Conservation (phyloP, 2,888 invertebrate species). For the Proisotoma minuta region DNA sequence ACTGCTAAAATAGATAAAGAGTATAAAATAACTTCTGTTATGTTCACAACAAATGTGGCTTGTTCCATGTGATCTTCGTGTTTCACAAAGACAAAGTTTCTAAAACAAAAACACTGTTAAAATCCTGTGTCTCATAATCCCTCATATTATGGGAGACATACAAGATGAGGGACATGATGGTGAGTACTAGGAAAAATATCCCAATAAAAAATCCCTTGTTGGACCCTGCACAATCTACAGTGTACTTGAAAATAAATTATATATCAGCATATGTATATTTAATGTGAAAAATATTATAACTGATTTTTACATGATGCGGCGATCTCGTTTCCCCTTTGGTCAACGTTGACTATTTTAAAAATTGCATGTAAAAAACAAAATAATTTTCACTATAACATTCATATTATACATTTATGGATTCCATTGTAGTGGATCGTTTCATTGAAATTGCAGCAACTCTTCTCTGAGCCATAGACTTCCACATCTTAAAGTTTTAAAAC, state of each 20-base stretch:
- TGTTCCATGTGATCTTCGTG: constrained; percentile 72
- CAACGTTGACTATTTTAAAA: neutral
- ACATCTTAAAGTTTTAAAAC: constrained; percentile 52
- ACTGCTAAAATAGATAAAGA: constrained; percentile 80
- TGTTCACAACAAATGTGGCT: constrained; percentile 66
- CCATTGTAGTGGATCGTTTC: constrained; percentile 25
- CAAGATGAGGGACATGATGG: constrained; percentile 85
- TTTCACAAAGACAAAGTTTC: constrained; percentile 81
- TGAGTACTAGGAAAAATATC: constrained; percentile 77
- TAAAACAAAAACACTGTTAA: too few species aligned
- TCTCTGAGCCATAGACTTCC: constrained; percentile 43
- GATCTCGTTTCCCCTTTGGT: constrained; percentile 55
- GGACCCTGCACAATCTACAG: constrained; percentile 88
- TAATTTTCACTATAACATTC: neutral
- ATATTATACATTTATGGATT: constrained; percentile 9
- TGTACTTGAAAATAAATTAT: too few species aligned
- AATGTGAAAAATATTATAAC: too few species aligned
- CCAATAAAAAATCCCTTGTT: constrained; percentile 91
- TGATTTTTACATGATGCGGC: constrained; percentile 80
- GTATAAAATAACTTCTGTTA: constrained; percentile 81
- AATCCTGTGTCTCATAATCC: too few species aligned
- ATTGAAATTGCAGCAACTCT: constrained; percentile 22
- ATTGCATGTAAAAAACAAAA: neutral
- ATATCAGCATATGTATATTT: too few species aligned
- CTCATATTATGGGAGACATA: too few species aligned